phyloP scores from a whole-genome alignment of 2,113 vertebrate genomes.

The Serinus canaria region DNA sequence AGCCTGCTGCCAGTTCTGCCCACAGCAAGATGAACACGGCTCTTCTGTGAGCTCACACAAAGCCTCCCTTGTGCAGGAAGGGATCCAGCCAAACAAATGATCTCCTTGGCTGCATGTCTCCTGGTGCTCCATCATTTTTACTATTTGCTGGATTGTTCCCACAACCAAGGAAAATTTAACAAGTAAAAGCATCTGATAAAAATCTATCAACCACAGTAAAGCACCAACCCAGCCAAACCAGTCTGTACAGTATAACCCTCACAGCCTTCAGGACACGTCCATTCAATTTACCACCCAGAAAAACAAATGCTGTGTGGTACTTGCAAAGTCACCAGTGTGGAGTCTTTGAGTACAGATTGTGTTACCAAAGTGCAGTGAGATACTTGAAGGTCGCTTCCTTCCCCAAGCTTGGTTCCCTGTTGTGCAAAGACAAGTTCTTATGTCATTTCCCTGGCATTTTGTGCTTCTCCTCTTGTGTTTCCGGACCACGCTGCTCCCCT shows the following conservation, averaged over 20 bases:
- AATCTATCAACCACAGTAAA: not conserved
- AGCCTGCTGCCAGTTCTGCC: not conserved
- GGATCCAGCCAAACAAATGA: not conserved
- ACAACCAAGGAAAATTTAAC: not conserved
- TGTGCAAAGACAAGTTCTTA: not conserved
- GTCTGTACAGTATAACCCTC: not conserved
- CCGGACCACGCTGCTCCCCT: rapidly evolving
- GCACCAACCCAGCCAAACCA: not conserved
- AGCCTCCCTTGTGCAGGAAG: not conserved
- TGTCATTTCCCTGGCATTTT: not conserved
- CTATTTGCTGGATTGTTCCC: not conserved
- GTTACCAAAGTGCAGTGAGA: not conserved
- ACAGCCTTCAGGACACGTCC: not conserved
- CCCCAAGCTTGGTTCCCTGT: not conserved
- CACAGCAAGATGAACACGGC: not conserved
- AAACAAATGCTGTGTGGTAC: not conserved
- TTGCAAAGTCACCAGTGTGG: not conserved
- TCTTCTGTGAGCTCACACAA: not conserved
- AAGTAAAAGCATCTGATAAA: conserved; percentile 15
- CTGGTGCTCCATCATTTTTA: not conserved
- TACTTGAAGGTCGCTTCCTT: not conserved
- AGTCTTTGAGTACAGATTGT: not conserved
- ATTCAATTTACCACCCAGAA: not conserved
- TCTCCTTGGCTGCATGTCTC: not conserved
- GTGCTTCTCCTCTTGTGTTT: not conserved